Evolutionary conservation across 2,113 vertebrate species (phyloP), one percentile per base, ranked within the genome.

Genomic region (Rhinolophus sinicus): DNA sequence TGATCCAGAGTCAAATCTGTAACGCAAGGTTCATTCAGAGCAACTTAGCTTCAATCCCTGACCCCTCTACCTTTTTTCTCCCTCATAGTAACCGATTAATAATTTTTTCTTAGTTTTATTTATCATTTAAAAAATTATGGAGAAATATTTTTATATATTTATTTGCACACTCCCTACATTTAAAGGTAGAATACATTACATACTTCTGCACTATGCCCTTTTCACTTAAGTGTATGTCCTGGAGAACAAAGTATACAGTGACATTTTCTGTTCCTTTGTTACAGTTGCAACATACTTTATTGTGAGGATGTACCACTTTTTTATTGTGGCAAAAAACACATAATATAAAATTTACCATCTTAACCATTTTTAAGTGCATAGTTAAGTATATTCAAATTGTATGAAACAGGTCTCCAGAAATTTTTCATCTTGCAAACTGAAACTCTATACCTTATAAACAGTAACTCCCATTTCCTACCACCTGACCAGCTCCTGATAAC

Each of bases 391-490:
- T 87, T 94, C 33, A 88, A 19, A 93, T 47, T 92, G 67, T 85
- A 11, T 56, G 19, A 62, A 65, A 58, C 30, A 81, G 22, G 81
- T 60, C 33, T 62, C 33, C 26, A 70, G 56, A 88, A 70, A 47
- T n/a, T 64, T 94, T 94, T 96, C 30, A 40, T 90, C 38, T 90
- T 92, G 8, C 47, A 86, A 87, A 60, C 21, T 89, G 58, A 94
- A 89, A 94, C 65, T 44, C 40, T 89, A 6, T 73, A 15, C 35
- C 12, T 22, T 90, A 40, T 65, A 56, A 97, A 81, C 4, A 80
- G 1, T 30, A 9, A 6, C 24, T 60, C 8, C 5, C 1, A 14
- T 77, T 30, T 40, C 8, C 21, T 3, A 5, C 38, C 0, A 35
- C 52, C 38, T 81, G 50, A 22, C 30, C 7, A n/a, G n/a, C 21